Evolutionary conservation across 2,113 vertebrate species (phyloP).

Genomic region (Aspiorhynchus laticeps): DNA sequence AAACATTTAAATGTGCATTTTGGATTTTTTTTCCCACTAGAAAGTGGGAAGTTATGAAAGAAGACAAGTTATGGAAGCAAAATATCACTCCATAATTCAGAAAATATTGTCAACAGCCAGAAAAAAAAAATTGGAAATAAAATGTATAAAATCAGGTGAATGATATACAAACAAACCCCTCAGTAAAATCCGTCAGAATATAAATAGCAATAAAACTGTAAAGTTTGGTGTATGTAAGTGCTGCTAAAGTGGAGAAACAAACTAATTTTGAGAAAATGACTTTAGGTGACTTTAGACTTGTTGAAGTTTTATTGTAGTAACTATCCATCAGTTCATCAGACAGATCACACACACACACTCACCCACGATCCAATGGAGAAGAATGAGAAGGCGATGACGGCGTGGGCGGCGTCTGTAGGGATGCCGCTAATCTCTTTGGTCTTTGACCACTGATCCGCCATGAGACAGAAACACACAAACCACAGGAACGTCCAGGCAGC

Average conservation of each 20-base stretch:
- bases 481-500: conserved; percentile 89
- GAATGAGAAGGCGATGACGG: conserved; percentile 89
- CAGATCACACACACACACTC: conserved; percentile 49
- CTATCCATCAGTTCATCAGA: background rate
- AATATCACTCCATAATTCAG: too few species aligned
- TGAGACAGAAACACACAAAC: conserved; percentile 92
- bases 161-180: too few species aligned
- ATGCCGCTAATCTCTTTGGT: fast-evolving
- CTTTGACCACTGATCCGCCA: conserved; percentile 88
- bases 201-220: too few species aligned
- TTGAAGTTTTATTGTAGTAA: background rate
- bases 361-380: conserved; percentile 93
- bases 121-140: too few species aligned
- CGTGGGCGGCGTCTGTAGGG: conserved; percentile 75
- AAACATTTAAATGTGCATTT: too few species aligned
- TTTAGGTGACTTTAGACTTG: too few species aligned
- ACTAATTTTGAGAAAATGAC: background rate
- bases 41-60: too few species aligned
- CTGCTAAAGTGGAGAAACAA: background rate
- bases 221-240: background rate
- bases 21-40: too few species aligned
- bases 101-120: too few species aligned
- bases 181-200: too few species aligned
- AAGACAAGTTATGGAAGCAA: too few species aligned
- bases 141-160: too few species aligned